A percentile compares a stretch with the other conserved stretches of the same genome.
Evolutionary conservation across 2,113 vertebrate species (phyloP).

Genomic region (Marmota flaviventris): DNA sequence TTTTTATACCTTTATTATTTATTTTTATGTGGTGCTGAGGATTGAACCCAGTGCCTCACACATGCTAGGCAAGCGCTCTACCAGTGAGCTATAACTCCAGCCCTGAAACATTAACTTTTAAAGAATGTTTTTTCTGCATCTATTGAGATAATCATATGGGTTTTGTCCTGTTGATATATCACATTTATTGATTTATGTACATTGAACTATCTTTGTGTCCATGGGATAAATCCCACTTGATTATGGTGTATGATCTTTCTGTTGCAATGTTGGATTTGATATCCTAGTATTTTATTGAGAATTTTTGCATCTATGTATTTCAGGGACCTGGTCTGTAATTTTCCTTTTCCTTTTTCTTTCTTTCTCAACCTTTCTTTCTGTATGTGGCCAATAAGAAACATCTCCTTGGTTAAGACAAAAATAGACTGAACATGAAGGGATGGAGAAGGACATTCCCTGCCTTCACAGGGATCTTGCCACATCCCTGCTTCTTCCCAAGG

Average conservation of each 20-base stretch:
- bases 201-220: not conserved
- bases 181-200: not conserved
- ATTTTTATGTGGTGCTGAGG: no score
- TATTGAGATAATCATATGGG: not conserved
- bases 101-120: not conserved
- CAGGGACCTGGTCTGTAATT: no score
- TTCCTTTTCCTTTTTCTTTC: not conserved
- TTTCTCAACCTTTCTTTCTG: not conserved
- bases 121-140: not conserved
- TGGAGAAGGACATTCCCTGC: not conserved
- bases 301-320: no score
- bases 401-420: not conserved
- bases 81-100: no score
- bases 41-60: no score
- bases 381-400: not conserved
- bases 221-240: not conserved
- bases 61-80: no score
- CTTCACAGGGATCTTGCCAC: not conserved
- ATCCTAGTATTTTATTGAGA: no score
- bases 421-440: not conserved
- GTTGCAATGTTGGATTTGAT: no score
- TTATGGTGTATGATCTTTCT: no score
- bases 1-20: no score
- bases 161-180: not conserved
- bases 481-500: not conserved